phyloP scores from a whole-genome alignment of 2,113 vertebrate genomes.

The Thermophis baileyi region DNA sequence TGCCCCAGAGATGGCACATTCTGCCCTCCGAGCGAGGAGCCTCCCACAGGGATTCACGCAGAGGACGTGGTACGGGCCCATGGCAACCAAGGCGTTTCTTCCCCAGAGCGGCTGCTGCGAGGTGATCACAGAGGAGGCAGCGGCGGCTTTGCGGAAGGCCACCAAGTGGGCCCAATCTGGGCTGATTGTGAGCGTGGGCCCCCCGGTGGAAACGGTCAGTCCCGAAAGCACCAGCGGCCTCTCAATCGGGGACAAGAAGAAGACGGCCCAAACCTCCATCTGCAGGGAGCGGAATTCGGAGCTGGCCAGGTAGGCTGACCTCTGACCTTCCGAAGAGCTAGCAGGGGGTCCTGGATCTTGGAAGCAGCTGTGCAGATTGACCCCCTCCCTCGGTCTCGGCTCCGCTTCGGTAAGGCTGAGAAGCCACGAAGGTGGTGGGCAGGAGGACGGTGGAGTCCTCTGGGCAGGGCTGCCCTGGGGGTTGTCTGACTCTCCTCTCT shows the following conservation, averaged over 20 bases:
- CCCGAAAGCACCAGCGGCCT: conserved; percentile 83
- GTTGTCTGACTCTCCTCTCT: background rate
- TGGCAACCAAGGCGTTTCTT: background rate
- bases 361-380: background rate
- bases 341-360: background rate
- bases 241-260: conserved; percentile 94
- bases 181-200: conserved; percentile 93
- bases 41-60: too few species aligned
- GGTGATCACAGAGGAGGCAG: conserved; percentile 93
- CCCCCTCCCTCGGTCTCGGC: too few species aligned
- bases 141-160: conserved; percentile 90
- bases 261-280: conserved; percentile 89
- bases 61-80: background rate
- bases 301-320: conserved; percentile 80
- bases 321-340: background rate
- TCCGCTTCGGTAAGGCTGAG: background rate
- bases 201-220: conserved; percentile 81
- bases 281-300: conserved; percentile 95
- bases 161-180: conserved; percentile 98
- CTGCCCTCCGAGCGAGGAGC: background rate
- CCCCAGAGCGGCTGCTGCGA: conserved; percentile 92
- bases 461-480: background rate
- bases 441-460: background rate
- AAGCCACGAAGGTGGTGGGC: too few species aligned
- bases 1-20: background rate